These are phyloP conservation scores for Conchocele bisecta DNA, from an alignment of 2,888 invertebrate species.

Conservation along the genomic window DNA sequence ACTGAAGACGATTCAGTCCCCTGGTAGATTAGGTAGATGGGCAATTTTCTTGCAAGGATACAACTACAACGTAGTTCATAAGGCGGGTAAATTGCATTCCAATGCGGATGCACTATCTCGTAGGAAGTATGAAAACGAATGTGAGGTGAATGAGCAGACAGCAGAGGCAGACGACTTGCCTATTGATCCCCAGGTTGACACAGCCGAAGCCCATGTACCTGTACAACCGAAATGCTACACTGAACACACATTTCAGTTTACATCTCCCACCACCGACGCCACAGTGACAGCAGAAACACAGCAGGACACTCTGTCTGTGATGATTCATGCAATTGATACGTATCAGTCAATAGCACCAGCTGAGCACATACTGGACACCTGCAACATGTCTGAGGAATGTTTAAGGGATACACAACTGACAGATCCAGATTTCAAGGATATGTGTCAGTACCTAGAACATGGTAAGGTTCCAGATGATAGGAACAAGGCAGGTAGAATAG, in stretches of 20 bases:
- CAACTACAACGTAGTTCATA: slow-evolving; percentile 32
- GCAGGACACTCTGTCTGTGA: not conserved
- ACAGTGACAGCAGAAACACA: too few relatives aligned
- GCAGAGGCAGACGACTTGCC: slow-evolving; percentile 23
- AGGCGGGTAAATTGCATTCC: slow-evolving; percentile 27
- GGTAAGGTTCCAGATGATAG: slow-evolving; percentile 17
- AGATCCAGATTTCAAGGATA: not conserved
- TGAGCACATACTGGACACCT: slow-evolving; percentile 4
- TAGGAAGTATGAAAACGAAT: slow-evolving; percentile 19
- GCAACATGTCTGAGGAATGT: not conserved
- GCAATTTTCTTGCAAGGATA: slow-evolving; percentile 46
- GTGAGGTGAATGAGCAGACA: not conserved
- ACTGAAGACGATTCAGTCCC: slow-evolving; percentile 18
- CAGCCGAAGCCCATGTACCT: too few relatives aligned
- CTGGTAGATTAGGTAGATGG: slow-evolving; percentile 50
- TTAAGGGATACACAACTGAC: not conserved
- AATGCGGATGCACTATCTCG: slow-evolving; percentile 39
- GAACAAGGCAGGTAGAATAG: slow-evolving; percentile 17
- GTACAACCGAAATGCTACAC: too few relatives aligned
- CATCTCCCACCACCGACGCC: too few relatives aligned
- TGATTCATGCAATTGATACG: not conserved
- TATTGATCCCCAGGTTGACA: not conserved
- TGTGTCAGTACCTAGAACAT: slow-evolving; percentile 20
- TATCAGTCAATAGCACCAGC: slow-evolving; percentile 3
- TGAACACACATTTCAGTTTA: too few relatives aligned